Base-by-base conservation (phyloP, 2,888 invertebrate genomes). In the Sinelater perroti region DNA sequence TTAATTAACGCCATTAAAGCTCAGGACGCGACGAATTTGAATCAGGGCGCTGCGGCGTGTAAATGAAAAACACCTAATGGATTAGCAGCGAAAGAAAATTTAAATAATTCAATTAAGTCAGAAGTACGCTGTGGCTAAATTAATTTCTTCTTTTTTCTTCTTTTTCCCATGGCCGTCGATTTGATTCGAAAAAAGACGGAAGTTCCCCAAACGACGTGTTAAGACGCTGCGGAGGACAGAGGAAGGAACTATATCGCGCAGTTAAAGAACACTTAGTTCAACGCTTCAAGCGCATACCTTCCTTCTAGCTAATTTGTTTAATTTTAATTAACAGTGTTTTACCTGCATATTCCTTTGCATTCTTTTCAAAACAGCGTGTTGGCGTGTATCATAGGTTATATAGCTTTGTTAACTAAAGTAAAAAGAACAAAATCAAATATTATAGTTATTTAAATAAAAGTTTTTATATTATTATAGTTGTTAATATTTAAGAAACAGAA, bases 1-100 rank as follows among this genome's bases (percentile, higher is more conserved):
- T 66, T 67, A 66, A 67, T 67, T 66, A 67, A 65, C 59, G 54
- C 57, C 60, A 65, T 65, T 63, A 61, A 64, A 52, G 42, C 42
- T 38, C 24, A 42, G 42, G 38, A 54, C 36, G 45, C 36, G 38
- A 33, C 47, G 33, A 45, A 49, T 21, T 24, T 20, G 14, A 42
- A 36, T 45, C 36, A 26, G 30, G 38, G 40, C 38, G 21, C 50
- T 35, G 44, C 24, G 38, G 35, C 35, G 44, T 40, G 33, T 49
- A 52, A 58, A 58, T 58, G 50, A 56, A 62, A 60, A 62, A 62
- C 62, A 58, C 49, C 28, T 53, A 59, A 50, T 47, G 45, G 56
- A 54, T 56, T 56, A 52, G 35, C 42, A 45, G 47, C 53, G 52
- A 60, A 40, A 45, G 47, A 40, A 36, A 56, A 44, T 56, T 56